Conservation (phyloP, 2,113 vertebrate species). For the Turnix velox region DNA sequence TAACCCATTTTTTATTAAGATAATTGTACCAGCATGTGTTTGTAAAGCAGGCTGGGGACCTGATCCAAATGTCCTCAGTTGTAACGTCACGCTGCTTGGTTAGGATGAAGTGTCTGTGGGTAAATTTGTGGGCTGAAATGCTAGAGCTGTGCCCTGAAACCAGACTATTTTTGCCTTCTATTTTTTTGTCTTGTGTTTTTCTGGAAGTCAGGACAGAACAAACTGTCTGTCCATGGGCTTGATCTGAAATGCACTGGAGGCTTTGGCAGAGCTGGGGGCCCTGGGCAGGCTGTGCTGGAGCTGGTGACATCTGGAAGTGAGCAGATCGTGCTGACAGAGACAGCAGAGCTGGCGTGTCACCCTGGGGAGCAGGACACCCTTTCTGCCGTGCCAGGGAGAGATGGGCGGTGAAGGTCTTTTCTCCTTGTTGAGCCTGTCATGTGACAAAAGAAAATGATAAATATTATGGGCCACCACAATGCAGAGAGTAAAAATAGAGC, state of each 20-base stretch:
- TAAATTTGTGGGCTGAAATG: background rate
- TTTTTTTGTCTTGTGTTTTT: background rate
- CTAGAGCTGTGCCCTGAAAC: background rate
- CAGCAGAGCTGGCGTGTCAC: fast-evolving
- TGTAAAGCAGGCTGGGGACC: constrained; percentile 25
- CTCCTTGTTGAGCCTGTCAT: background rate
- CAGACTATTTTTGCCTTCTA: background rate
- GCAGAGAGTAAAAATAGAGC: background rate
- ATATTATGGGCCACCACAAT: background rate
- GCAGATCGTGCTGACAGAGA: fast-evolving
- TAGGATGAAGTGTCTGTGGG: background rate
- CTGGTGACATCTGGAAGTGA: background rate
- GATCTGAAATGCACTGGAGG: background rate
- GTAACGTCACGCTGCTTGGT: background rate
- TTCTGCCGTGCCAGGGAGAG: fast-evolving
- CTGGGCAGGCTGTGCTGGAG: background rate
- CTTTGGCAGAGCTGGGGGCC: background rate
- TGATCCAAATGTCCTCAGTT: background rate
- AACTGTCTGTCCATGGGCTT: background rate
- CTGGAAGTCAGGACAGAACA: background rate
- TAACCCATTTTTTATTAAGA: background rate
- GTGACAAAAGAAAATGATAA: background rate
- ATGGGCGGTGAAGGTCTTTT: background rate
- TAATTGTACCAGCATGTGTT: background rate
- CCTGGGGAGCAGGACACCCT: background rate